Evolutionary conservation across 2,797 vertebrate species (phyloP).

Genomic region (Pseudochaenichthys georgianus): DNA sequence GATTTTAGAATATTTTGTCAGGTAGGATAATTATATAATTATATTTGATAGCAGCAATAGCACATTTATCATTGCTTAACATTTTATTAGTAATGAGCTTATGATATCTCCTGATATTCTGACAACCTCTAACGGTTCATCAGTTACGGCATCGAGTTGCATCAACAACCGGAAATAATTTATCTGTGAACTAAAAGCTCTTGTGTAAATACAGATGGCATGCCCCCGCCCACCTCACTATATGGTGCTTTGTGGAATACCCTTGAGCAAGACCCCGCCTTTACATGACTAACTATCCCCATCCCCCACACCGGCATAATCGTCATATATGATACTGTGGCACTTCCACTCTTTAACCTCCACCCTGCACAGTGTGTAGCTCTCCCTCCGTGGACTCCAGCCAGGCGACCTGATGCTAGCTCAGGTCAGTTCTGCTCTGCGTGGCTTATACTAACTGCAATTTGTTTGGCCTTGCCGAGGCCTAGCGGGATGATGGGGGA

Average conservation of each 20-base stretch:
- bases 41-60: conserved; percentile 26
- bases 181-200: conserved; percentile 41
- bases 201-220: conserved; percentile 58
- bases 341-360: conserved; percentile 50
- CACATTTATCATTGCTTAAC: conserved; percentile 31
- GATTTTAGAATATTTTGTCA: conserved; percentile 8
- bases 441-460: conserved; percentile 61
- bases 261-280: conserved; percentile 49
- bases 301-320: conserved; percentile 50
- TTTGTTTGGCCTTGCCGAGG: conserved; percentile 32
- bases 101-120: conserved; percentile 20
- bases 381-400: conserved; percentile 48
- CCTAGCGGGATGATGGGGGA: conserved; percentile 46
- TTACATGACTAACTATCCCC: conserved; percentile 59
- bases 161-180: conserved; percentile 30
- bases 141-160: conserved; percentile 30
- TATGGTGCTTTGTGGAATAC: conserved; percentile 40
- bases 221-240: conserved; percentile 22
- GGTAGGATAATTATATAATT: conserved; percentile 28
- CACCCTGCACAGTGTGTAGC: conserved; percentile 25
- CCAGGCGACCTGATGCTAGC: conserved; percentile 54
- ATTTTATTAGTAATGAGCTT: conserved; percentile 27
- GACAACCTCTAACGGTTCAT: conserved; percentile 44
- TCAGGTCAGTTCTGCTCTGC: conserved; percentile 68
- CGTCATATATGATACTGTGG: conserved; percentile 56